Conservation (phyloP, 1,140 invertebrate species). For the Leptestheria dahalacensis region DNA sequence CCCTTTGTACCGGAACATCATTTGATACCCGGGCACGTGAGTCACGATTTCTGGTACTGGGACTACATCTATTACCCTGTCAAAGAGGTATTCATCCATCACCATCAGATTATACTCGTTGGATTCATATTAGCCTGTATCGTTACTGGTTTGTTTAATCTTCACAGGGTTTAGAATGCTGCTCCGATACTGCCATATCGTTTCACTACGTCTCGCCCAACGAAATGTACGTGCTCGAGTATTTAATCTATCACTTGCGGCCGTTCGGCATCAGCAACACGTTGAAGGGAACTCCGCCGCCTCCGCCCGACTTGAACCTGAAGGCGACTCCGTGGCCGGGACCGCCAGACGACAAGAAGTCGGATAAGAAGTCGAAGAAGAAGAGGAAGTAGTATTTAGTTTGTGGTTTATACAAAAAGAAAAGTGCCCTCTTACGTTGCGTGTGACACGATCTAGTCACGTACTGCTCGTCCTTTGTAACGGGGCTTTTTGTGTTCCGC, state of each 20-base stretch:
- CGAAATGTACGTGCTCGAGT: slow-evolving; percentile 91
- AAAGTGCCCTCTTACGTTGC: neutral
- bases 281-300: slow-evolving; percentile 8
- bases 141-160: neutral
- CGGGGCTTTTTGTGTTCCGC: neutral
- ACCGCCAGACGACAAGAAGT: neutral
- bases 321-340: slow-evolving; percentile 13
- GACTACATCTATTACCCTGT: slow-evolving; percentile 83
- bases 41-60: slow-evolving; percentile 85
- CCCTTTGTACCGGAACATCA: slow-evolving; percentile 86
- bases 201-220: slow-evolving; percentile 91
- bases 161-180: slow-evolving; percentile 72
- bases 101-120: slow-evolving; percentile 8
- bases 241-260: slow-evolving; percentile 85
- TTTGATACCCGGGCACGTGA: slow-evolving; percentile 65
- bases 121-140: neutral
- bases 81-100: slow-evolving; percentile 46
- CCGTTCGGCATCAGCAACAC: slow-evolving; percentile 50
- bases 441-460: neutral
- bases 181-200: slow-evolving; percentile 86
- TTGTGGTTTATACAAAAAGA: neutral
- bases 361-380: neutral
- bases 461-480: neutral
- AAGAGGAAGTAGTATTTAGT: neutral
- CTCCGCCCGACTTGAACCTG: slow-evolving; percentile 8